These are phyloP conservation scores for Eilema caniola DNA, from an alignment of 2,888 invertebrate species.

Conservation along the genomic window DNA sequence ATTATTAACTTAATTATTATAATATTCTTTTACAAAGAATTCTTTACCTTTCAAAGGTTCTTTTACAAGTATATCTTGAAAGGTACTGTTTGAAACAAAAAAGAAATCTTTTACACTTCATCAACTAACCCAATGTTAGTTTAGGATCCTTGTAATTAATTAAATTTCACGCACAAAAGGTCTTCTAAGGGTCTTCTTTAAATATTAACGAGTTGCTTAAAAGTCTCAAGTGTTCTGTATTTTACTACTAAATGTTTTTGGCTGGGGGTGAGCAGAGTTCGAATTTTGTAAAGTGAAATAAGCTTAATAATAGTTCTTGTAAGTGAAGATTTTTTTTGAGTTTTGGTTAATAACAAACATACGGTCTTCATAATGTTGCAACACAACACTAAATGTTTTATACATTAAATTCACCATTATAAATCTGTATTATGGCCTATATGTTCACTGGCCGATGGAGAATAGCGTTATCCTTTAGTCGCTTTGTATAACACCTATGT, in stretches of 20 bases:
- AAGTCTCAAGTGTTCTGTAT: neutral
- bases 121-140: conserved; percentile 39
- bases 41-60: neutral
- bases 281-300: neutral
- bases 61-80: conserved; percentile 7
- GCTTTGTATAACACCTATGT: no score
- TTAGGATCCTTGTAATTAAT: conserved; percentile 39
- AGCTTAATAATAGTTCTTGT: no score
- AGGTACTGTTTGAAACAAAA: conserved; percentile 1
- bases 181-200: conserved; percentile 5
- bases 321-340: no score
- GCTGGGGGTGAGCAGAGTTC: neutral
- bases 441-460: no score
- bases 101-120: conserved; percentile 30
- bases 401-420: no score
- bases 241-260: neutral
- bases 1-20: neutral
- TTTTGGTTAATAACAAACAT: no score
- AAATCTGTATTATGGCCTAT: no score
- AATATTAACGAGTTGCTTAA: conserved; percentile 22
- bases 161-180: conserved; percentile 28
- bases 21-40: neutral
- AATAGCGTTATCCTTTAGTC: no score
- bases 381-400: no score
- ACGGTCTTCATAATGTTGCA: no score